Conservation (phyloP, 2,113 vertebrate species). For the Maccullochella peelii region DNA sequence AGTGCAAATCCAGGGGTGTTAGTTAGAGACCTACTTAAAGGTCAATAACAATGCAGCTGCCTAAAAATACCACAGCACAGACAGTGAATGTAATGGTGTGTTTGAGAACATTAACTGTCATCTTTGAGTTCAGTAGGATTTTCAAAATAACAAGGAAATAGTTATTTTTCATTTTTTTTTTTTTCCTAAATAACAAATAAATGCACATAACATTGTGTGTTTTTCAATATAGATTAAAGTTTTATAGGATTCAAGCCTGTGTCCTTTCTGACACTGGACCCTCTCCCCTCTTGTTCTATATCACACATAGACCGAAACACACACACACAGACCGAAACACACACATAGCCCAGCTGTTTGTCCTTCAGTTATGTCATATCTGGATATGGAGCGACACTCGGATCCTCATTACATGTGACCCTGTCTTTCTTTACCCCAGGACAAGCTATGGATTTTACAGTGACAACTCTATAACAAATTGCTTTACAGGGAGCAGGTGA, state of each 20-base stretch:
- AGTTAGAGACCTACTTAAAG: slow-evolving; percentile 66
- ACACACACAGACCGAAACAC: slow-evolving; percentile 10
- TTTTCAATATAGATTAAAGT: background rate
- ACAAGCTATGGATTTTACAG: slow-evolving; percentile 75
- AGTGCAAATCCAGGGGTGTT: slow-evolving; percentile 70
- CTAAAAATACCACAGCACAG: slow-evolving; percentile 64
- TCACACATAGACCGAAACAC: too few relatives aligned
- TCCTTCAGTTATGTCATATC: slow-evolving; percentile 68
- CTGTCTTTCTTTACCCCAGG: slow-evolving; percentile 75
- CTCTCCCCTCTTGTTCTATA: background rate
- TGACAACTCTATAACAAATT: slow-evolving; percentile 83
- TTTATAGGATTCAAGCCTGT: background rate
- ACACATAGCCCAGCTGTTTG: slow-evolving; percentile 60
- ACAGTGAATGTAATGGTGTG: slow-evolving; percentile 10
- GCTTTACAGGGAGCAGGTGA: slow-evolving; percentile 79
- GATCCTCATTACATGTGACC: slow-evolving; percentile 75
- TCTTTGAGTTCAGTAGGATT: background rate
- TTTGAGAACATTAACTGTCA: slow-evolving; percentile 12
- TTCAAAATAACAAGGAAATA: background rate
- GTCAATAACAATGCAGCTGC: slow-evolving; percentile 67
- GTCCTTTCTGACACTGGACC: background rate
- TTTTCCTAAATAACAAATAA: background rate
- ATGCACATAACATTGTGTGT: background rate
- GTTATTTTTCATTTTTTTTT: background rate
- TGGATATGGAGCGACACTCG: slow-evolving; percentile 58